Base-by-base conservation (phyloP, 2,888 invertebrate genomes). In the Hylaea fasciaria region DNA sequence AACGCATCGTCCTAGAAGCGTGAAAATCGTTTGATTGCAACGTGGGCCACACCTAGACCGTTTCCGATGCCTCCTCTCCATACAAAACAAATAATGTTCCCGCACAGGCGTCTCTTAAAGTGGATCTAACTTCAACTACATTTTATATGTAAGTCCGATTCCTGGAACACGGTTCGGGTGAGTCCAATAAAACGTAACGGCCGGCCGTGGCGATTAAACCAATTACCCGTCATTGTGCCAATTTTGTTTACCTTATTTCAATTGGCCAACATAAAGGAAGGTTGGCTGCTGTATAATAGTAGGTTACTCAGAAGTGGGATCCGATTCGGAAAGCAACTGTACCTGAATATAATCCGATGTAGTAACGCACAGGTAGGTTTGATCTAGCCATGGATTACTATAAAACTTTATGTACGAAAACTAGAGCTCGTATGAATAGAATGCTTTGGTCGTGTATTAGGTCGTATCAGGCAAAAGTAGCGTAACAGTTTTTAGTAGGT, bases 181-280 rank as follows among this genome's bases (percentile, higher is more conserved):
- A 47, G 17, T 53, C 69, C 80, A 74, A 86, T 87, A 85, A 86
- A 86, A 81, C 65, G 73, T 81, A 78, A 86, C 77, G 69, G 74
- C 59, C 66, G 73, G 76, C 74, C 70, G 60, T 72, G 72, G 78
- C 80, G 80, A 86, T 85, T 86, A 86, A 81, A 73, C 68, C 77
- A 80, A 83, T 84, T 83, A 82, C 80, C 69, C 74, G 68, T 72
- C 68, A 80, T 82, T 80, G 79, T 80, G 71, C 76, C 75, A 70
- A 75, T 80, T 80, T 71, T 80, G 73, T 81, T 80, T 80, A 79
- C 72, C 72, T 76, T 74, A 72, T 68, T 74, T 67, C 73, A 65
- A 76, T 76, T 65, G 69, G 69, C 40, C 11, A 66, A 57, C 69
- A 73, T 72, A 67, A 66, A 52, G 59, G 73, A 62, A 40, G 59